phyloP scores from a whole-genome alignment of 37 sponge, comb jelly and placozoan species.

The Bolinopsis microptera region DNA sequence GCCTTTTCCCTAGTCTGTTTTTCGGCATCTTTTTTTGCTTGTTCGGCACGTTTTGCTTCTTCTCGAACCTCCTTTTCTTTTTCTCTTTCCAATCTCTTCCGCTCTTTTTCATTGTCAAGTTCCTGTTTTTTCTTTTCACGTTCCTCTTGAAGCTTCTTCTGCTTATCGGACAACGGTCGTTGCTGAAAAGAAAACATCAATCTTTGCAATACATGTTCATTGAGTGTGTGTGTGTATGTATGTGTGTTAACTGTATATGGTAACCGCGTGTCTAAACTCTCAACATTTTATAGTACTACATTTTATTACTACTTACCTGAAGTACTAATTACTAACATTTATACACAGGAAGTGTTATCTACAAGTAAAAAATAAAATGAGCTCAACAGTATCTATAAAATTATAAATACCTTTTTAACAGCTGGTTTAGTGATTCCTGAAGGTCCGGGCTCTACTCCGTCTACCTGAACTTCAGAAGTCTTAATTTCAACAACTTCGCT shows the following conservation, averaged over 20 bases:
- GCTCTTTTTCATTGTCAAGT: slow-evolving; percentile 32
- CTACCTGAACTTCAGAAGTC: neutral
- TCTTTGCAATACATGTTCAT: too few species aligned
- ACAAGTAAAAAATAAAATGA: too few species aligned
- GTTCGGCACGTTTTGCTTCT: slow-evolving; percentile 27
- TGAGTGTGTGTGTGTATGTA: too few species aligned
- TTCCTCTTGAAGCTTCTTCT: slow-evolving; percentile 53
- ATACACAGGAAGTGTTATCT: too few species aligned
- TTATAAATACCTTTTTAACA: neutral
- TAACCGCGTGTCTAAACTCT: too few species aligned
- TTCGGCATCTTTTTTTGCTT: slow-evolving; percentile 18
- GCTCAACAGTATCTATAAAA: too few species aligned
- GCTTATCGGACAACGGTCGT: slow-evolving; percentile 19
- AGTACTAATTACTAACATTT: too few species aligned
- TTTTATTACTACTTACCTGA: too few species aligned
- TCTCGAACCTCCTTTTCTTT: slow-evolving; percentile 51
- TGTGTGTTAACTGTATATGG: too few species aligned
- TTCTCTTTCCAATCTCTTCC: slow-evolving; percentile 34
- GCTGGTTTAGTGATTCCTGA: neutral
- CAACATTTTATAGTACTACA: too few species aligned
- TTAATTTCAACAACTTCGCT: neutral
- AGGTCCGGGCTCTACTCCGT: neutral
- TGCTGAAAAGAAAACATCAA: neutral
- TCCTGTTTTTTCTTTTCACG: slow-evolving; percentile 54
- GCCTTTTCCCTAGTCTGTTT: neutral